phyloP scores from a whole-genome alignment of 2,888 invertebrate genomes.

The Gandaritis pyraliata region DNA sequence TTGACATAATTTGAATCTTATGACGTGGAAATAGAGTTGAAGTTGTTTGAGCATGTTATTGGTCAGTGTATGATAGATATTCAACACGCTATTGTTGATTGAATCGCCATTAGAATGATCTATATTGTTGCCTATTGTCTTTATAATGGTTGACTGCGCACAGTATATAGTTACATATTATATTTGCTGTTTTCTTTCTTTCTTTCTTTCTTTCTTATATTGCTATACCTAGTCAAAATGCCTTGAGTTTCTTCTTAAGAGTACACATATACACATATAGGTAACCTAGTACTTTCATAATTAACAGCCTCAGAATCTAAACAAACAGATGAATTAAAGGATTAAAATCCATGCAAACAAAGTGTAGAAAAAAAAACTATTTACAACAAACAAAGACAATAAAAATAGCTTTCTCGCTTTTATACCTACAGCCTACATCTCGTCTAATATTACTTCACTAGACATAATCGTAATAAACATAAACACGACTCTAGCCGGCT shows the following conservation, averaged over 20 bases:
- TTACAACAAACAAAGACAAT: no score
- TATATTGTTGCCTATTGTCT: constrained; percentile 31
- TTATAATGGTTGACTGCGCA: constrained; percentile 15
- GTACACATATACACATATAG: no score
- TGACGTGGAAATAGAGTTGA: background rate
- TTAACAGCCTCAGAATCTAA: no score
- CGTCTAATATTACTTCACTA: background rate
- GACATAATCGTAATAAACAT: constrained; percentile 23
- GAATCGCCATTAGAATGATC: constrained; percentile 32
- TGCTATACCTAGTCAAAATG: no score
- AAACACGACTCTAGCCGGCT: constrained; percentile 8
- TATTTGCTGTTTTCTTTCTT: constrained; percentile 22
- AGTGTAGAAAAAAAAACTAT: no score
- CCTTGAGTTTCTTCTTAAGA: no score
- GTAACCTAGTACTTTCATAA: no score
- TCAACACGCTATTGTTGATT: constrained; percentile 27
- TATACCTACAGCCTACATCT: no score
- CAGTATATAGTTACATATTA: constrained; percentile 9
- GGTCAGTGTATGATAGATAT: constrained; percentile 29
- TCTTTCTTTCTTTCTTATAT: constrained; percentile 12
- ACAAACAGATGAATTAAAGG: no score
- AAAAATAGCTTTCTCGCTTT: no score
- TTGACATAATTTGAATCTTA: constrained; percentile 2
- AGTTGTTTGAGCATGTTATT: background rate
- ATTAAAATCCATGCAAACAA: no score